Evolutionary conservation across 2,888 invertebrate genomes (phyloP).

Genomic region (Hoplodrina ambigua): DNA sequence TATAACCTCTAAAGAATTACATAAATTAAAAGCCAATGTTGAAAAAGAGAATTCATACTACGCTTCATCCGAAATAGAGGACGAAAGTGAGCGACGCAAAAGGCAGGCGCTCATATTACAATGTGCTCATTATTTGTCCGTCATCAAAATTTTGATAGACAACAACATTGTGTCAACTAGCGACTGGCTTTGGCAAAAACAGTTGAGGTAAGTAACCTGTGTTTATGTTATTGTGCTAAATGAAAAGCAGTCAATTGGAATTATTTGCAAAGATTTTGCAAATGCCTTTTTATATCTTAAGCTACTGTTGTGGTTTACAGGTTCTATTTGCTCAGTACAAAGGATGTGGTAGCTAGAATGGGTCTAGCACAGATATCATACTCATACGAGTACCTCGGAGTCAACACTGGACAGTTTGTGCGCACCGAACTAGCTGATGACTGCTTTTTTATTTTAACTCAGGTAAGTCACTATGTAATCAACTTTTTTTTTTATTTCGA

Average conservation of each 20-base stretch:
- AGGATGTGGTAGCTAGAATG: conserved; percentile 95
- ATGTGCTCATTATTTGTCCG: conserved; percentile 96
- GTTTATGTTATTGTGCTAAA: conserved; percentile 17
- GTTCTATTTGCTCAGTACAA: conserved; percentile 92
- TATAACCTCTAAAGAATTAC: conserved; percentile 92
- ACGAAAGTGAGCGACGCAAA: conserved; percentile 94
- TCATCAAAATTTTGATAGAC: conserved; percentile 94
- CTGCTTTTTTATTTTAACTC: conserved; percentile 98
- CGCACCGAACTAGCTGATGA: conserved; percentile 99
- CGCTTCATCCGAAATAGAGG: conserved; percentile 87
- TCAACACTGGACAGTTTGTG: conserved; percentile 97
- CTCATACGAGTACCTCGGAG: conserved; percentile 99
- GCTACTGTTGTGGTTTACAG: conserved; percentile 78
- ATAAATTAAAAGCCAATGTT: conserved; percentile 86
- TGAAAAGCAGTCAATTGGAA: neutral
- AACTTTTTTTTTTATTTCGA: too few species aligned
- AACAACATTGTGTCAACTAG: conserved; percentile 91
- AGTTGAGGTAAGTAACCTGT: conserved; percentile 92
- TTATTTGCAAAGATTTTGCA: neutral
- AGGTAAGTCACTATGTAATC: conserved; percentile 84
- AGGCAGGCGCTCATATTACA: conserved; percentile 98
- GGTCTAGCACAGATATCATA: conserved; percentile 98
- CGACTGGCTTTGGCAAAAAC: conserved; percentile 99
- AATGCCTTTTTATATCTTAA: neutral
- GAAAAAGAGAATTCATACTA: conserved; percentile 89